Evolutionary conservation across 1,140 invertebrate species (phyloP), one percentile per base, ranked within the genome.

Genomic region (Drosophila azteca): DNA sequence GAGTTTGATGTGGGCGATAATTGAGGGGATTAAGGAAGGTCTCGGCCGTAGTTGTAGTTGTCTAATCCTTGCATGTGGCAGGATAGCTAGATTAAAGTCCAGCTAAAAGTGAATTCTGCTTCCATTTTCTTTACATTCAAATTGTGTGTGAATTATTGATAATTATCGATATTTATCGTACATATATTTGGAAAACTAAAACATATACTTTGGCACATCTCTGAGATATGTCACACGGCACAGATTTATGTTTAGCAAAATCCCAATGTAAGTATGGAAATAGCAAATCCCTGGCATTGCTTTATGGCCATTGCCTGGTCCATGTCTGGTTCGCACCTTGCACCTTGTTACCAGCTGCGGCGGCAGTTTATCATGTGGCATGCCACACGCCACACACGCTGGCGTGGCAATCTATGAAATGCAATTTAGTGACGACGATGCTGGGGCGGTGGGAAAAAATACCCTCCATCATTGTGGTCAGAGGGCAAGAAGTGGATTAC

Each of bases 281-380:
- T 22, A 59, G 39, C 20, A 65, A 68, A 81, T 78, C 59, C 67
- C 11, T 69, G 72, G 65, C 84, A 73, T 70, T 81, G 76, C 80
- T 89, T 80, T 82, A 78, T 79, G 53, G 43, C 63, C 52, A 15
- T 20, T 44, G 52, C 39, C 46, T 20, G 35, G 48, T 62, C 31
- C 44, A 29, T 2, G 26, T 68, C 51, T 57, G 44, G 35, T 63
- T 53, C 45, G 65, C 31, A 48, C 46, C 45, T 66, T 62, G 44
- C 75, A 68, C 61, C 64, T 84, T 77, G 75, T 61, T 66, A 63
- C 52, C 64, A 62, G 64, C 69, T 68, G 49, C 62, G 51, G 41
- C 11, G 68, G 72, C 54, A 71, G 60, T 79, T 82, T 76, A 82
- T 82, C 83, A 88, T 77, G 62, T 52, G 60, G 67, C 67, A 61